These are phyloP conservation scores for Leuciscus waleckii DNA, from an alignment of 2,797 vertebrate genomes.

Conservation along the genomic window DNA sequence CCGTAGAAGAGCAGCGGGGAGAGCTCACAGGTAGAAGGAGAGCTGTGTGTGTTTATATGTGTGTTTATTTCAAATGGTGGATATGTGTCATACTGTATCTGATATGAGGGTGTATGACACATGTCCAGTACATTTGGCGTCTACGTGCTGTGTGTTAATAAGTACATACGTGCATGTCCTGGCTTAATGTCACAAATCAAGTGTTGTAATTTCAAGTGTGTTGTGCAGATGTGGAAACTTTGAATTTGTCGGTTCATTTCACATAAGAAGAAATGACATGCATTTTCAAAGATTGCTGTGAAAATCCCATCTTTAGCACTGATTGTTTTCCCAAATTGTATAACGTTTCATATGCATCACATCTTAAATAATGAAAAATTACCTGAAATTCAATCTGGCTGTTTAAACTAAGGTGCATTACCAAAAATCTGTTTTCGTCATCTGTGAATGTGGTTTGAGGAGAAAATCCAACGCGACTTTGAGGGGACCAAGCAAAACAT, in stretches of 20 bases:
- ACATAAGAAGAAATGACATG: not conserved
- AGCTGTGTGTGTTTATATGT: constrained; percentile 24
- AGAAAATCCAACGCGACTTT: too few species aligned
- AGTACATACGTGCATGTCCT: not conserved
- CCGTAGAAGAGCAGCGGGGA: constrained; percentile 88
- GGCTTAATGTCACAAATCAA: not conserved
- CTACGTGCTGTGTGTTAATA: not conserved
- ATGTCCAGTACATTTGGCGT: not conserved
- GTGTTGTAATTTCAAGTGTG: not conserved
- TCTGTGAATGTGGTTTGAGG: not conserved
- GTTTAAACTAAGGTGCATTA: not conserved
- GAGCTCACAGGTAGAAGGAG: constrained; percentile 79
- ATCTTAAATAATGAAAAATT: not conserved
- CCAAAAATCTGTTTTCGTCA: not conserved
- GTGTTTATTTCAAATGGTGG: not conserved
- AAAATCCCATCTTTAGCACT: not conserved
- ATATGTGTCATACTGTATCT: not conserved
- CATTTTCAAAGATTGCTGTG: not conserved
- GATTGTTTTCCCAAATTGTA: not conserved
- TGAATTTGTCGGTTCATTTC: not conserved
- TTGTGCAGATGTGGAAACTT: not conserved
- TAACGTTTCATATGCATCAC: not conserved
- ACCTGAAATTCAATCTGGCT: not conserved
- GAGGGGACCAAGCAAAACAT: too few species aligned
- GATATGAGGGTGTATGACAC: not conserved